A percentile compares a stretch with the other conserved stretches of the same genome.
phyloP scores from a whole-genome alignment of 2,888 invertebrate genomes.

The Halictus ligatus region DNA sequence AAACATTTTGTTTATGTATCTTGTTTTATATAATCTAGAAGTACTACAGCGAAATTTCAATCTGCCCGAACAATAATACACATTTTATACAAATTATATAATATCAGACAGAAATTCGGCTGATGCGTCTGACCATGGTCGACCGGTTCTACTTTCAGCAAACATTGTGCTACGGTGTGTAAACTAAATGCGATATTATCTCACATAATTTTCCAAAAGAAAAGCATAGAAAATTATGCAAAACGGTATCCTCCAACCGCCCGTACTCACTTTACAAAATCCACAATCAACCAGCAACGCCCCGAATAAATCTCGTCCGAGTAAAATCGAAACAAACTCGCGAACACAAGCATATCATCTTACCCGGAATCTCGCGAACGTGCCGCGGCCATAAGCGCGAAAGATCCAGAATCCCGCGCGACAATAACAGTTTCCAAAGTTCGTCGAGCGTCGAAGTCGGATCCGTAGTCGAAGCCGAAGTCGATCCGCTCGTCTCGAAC shows the following conservation, averaged over 20 bases:
- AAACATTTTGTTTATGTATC: not conserved
- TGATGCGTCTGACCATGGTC: no score
- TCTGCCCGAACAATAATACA: not conserved
- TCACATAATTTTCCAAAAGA: no score
- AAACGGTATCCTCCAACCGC: no score
- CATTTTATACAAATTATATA: not conserved
- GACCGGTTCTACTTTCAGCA: no score
- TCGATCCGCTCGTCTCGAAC: not conserved
- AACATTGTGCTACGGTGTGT: no score
- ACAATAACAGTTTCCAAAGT: not conserved
- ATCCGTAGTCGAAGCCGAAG: not conserved
- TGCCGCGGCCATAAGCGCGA: not conserved
- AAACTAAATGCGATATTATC: no score
- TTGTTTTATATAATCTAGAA: not conserved
- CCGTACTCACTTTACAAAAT: not conserved
- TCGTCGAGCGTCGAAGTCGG: not conserved
- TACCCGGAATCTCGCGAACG: not conserved
- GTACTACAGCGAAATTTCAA: not conserved
- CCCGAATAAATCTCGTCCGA: not conserved
- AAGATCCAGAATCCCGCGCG: not conserved
- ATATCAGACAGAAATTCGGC: not conserved
- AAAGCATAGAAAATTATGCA: no score
- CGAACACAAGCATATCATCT: not conserved
- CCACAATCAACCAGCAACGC: not conserved
- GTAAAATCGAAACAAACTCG: not conserved